Evolutionary conservation across 2,113 vertebrate genomes (phyloP), one percentile per base, ranked within the genome.

Genomic region (Nestor notabilis): DNA sequence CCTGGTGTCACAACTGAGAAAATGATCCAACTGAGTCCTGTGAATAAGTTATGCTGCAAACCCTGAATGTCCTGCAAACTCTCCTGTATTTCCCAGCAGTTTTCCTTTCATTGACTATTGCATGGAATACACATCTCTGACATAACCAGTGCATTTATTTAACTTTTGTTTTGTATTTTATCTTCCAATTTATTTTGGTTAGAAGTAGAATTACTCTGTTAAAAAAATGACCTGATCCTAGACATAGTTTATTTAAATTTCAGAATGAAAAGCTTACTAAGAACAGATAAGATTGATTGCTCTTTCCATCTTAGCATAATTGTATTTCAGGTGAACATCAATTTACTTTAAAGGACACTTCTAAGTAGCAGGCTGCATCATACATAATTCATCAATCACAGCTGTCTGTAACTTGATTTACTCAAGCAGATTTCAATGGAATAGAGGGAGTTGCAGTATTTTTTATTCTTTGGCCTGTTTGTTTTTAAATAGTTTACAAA

Each of bases 241-340:
- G 90, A 96, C 27, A 11, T 91, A 97, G 97, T 98, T 98, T 98
- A 98, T 98, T 98, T 97, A 98, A 98, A 98, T 98, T 98, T 98
- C 88, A 97, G 97, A 98, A 98, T 97, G 97, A 98, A 98, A 98
- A 98, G 97, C 97, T 98, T 97, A 97, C 95, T 95, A 97, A 97
- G 98, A 98, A 97, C 97, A 98, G 97, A 97, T 98, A 98, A 98
- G 98, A 98, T 98, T 98, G 98, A 98, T 98, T 98, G 97, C 96
- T 98, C 97, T 96, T 95, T 98, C 97, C 96, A 97, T 98, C 97
- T 98, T 98, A 98, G 97, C 97, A 98, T 98, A 98, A 98, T 99
- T 99, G 98, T 98, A 97, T 98, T 98, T 98, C 98, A 98, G 98
- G 98, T 98, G 98, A 99, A 98, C 98, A 98, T 98, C 98, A 99